Conservation (phyloP, 2,113 vertebrate species). For the Thymallus thymallus region DNA sequence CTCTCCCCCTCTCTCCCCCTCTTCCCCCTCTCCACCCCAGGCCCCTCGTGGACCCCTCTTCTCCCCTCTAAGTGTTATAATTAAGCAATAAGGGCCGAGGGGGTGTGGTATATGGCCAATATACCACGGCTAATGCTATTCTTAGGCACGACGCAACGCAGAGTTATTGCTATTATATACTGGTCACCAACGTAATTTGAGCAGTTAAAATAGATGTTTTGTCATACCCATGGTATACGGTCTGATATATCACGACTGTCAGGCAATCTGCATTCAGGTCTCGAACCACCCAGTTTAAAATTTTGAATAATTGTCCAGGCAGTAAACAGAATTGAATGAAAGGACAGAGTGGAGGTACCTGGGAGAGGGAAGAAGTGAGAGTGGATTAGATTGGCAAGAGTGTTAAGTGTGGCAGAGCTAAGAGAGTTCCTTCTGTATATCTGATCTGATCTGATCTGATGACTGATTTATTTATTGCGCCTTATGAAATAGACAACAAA, state of each 20-base stretch:
- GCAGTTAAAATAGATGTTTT: no score
- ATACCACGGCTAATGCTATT: no score
- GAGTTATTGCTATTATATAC: no score
- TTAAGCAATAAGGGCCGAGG: no score
- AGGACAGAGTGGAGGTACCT: conserved; percentile 43
- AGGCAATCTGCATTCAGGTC: no score
- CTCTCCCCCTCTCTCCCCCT: neutral
- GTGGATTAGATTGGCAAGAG: conserved; percentile 44
- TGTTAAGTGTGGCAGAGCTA: conserved; percentile 56
- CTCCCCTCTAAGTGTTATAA: conserved; percentile 55
- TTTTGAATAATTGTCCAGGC: conserved; percentile 63
- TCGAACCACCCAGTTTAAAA: no score
- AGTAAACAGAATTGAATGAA: conserved; percentile 56
- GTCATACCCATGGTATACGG: no score
- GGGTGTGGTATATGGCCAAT: no score
- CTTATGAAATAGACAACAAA: conserved; percentile 1
- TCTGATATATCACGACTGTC: no score
- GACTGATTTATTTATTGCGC: neutral
- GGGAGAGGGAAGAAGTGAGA: conserved; percentile 19
- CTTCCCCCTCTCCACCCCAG: neutral
- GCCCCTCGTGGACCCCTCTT: neutral
- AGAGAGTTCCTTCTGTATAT: neutral
- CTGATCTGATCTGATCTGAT: neutral
- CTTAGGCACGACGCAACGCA: no score
- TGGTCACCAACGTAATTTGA: no score